Evolutionary conservation across 2,113 vertebrate species (phyloP), one percentile per base, ranked within the genome.

Genomic region (Morone saxatilis): DNA sequence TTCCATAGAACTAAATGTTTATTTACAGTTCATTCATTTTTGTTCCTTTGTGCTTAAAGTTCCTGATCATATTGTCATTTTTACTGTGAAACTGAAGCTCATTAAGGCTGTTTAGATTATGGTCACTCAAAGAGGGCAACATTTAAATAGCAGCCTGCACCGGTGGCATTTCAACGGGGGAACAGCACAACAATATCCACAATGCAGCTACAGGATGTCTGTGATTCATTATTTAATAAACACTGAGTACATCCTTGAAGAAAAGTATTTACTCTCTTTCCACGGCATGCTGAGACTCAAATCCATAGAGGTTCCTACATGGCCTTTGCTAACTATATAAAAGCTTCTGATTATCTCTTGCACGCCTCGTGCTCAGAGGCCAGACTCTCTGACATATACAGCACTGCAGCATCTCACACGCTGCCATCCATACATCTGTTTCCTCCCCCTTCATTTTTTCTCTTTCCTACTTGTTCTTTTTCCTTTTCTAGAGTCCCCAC

Each of bases 151-250:
- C 67, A 74, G 38, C 57, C 25, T 43, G 72, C 25, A 70, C 56
- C 47, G 14, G 20, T 74, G 86, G 72, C 53, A 43, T 81, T 90
- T 89, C 57, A 82, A 43, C 12, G 53, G 71, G 56, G 70, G 76
- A 48, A 53, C 73, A 68, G 68, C n/a, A 45, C 69, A 59, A 50
- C 56, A 86, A 61, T 61, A 80, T 61, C 59, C 56, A 67, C 31
- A n/a, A 62, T 45, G 76, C 74, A 68, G 70, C 73, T 45, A 45
- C 63, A 68, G 60, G 40, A 86, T 62, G 86, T 63, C 53, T 70
- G 69, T 83, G 80, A 85, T 74, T 85, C 87, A 83, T 50, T 80
- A 86, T 91, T 90, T 89, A 85, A 85, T 91, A 88, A 93, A 85
- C 79, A 86, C 61, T 31, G 61, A 76, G 71, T 47, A 65, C 75